phyloP scores from a whole-genome alignment of 2,113 vertebrate genomes.

The Argyrosomus japonicus region DNA sequence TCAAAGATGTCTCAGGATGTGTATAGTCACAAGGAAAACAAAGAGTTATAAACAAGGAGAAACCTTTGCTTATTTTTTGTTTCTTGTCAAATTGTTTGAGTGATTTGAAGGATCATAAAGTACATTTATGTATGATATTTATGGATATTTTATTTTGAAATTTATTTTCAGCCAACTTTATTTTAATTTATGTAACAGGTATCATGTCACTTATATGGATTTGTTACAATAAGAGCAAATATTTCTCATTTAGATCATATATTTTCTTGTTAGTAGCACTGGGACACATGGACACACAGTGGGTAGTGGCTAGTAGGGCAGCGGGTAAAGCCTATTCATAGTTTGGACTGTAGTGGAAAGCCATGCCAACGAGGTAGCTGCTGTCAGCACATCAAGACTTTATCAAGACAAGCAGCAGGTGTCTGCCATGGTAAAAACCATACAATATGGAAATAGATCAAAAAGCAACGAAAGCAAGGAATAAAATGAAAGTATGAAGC shows the following conservation, averaged over 20 bases:
- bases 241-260: neutral
- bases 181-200: neutral
- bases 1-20: slow-evolving; percentile 8
- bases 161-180: no score
- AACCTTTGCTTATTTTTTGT: neutral
- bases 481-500: slow-evolving; percentile 50
- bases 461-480: slow-evolving; percentile 39
- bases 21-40: neutral
- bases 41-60: slow-evolving; percentile 12
- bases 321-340: slow-evolving; percentile 39
- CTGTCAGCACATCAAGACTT: slow-evolving; percentile 42
- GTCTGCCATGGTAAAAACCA: slow-evolving; percentile 13
- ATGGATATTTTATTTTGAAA: no score
- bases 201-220: neutral
- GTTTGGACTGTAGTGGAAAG: slow-evolving; percentile 49
- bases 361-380: slow-evolving; percentile 60
- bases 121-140: neutral
- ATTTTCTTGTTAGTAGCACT: slow-evolving; percentile 58
- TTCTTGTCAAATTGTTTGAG: neutral
- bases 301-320: slow-evolving; percentile 41
- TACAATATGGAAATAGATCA: slow-evolving; percentile 15
- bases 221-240: slow-evolving; percentile 21
- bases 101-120: neutral
- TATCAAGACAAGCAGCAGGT: slow-evolving; percentile 38
- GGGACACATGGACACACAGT: slow-evolving; percentile 61